Evolutionary conservation across 2,113 vertebrate genomes (phyloP).

Genomic region (Elgaria multicarinata): DNA sequence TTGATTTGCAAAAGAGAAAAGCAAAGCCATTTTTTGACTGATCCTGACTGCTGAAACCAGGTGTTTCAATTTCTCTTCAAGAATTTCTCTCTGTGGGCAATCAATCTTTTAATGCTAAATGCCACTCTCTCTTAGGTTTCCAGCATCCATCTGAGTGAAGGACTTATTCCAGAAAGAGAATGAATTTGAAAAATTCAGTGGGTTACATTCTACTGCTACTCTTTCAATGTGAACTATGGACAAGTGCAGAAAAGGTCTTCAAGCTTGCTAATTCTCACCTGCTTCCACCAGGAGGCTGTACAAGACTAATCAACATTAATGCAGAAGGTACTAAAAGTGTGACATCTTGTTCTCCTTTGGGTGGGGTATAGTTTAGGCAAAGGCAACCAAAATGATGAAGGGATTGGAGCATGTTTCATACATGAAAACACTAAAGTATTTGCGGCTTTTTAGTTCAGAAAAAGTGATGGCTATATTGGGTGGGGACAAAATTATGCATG

Average conservation of each 20-base stretch:
- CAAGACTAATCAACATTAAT: conserved; percentile 75
- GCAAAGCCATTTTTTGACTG: conserved; percentile 1
- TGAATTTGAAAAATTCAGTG: conserved; percentile 20
- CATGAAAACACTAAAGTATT: not conserved
- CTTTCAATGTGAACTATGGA: conserved; percentile 37
- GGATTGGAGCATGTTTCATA: not conserved
- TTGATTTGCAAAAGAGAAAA: not conserved
- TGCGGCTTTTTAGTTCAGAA: not conserved
- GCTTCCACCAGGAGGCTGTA: conserved; percentile 71
- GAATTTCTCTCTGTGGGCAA: not conserved
- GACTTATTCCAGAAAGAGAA: conserved; percentile 29
- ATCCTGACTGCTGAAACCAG: not conserved
- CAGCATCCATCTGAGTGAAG: conserved; percentile 25
- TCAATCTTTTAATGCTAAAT: conserved; percentile 26
- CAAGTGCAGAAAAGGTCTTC: conserved; percentile 63
- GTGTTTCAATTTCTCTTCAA: conserved; percentile 40
- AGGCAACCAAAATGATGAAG: not conserved
- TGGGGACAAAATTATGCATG: not conserved
- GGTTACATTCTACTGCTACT: conserved; percentile 62
- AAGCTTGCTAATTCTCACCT: conserved; percentile 79
- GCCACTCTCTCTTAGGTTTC: conserved; percentile 24
- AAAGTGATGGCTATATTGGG: not conserved
- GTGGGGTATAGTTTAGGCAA: not conserved
- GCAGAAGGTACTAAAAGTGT: conserved; percentile 75
- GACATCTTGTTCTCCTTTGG: not conserved